A percentile compares a stretch with the other conserved stretches of the same genome.
Conservation (phyloP, 2,797 vertebrate genomes). For the Todus mexicanus region DNA sequence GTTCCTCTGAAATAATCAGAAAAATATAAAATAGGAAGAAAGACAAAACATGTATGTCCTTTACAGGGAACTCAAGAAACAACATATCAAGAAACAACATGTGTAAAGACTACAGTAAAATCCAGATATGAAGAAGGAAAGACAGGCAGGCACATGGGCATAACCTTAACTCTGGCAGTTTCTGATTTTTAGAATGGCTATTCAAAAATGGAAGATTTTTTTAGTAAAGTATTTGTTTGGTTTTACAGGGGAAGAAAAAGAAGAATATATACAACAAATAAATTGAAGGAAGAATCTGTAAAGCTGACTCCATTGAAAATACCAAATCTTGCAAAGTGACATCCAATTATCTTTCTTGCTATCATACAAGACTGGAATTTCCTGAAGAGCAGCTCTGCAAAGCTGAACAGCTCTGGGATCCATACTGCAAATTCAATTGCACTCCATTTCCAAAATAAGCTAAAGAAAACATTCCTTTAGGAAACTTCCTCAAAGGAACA, state of each 20-base stretch:
- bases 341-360: neutral
- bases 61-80: neutral
- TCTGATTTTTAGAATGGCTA: neutral
- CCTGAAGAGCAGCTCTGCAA: neutral
- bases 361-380: neutral
- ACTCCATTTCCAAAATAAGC: neutral
- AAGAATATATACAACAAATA: neutral
- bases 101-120: neutral
- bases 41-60: neutral
- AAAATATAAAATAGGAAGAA: neutral
- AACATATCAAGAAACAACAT: neutral
- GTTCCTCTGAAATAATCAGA: neutral
- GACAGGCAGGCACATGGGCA: neutral
- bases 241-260: neutral
- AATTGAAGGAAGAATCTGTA: neutral
- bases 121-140: neutral
- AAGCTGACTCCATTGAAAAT: neutral
- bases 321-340: neutral
- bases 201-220: neutral
- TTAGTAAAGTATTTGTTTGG: neutral
- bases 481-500: slow-evolving; percentile 26
- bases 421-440: neutral
- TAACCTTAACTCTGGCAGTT: neutral
- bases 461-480: neutral
- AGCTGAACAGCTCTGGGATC: neutral